A percentile compares a stretch with the other conserved stretches of the same genome.
Evolutionary conservation across 2,888 invertebrate species (phyloP).

Genomic region (Yponomeuta malinellus): DNA sequence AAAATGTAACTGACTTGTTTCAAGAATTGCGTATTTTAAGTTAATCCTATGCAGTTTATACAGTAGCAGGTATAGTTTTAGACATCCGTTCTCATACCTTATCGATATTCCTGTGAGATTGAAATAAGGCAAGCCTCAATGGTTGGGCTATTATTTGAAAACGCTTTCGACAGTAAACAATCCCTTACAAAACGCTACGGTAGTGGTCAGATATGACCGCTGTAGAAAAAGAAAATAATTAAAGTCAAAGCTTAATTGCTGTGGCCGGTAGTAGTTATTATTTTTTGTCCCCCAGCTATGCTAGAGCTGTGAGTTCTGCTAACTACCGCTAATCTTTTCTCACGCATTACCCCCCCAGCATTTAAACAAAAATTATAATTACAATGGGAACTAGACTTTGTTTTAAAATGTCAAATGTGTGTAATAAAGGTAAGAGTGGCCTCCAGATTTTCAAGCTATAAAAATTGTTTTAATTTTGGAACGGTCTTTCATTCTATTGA

Average conservation of each 20-base stretch:
- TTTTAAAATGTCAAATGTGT: neutral
- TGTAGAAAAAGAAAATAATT: conserved; percentile 22
- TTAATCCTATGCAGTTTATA: too few relatives aligned
- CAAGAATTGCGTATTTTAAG: too few relatives aligned
- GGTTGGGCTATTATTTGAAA: neutral
- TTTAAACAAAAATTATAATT: conserved; percentile 1
- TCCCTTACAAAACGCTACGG: neutral
- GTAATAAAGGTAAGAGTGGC: neutral
- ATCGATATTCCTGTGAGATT: neutral
- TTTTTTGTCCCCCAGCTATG: conserved; percentile 24
- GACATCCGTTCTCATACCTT: too few relatives aligned
- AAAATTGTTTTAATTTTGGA: neutral
- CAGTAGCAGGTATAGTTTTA: too few relatives aligned
- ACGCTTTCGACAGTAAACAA: neutral
- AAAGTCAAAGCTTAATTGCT: conserved; percentile 29
- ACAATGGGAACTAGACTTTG: neutral
- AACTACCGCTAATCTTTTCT: conserved; percentile 5
- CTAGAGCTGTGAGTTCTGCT: conserved; percentile 19
- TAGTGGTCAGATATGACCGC: neutral
- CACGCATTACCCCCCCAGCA: conserved; percentile 13
- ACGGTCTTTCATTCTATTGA: neutral
- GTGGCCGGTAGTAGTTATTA: conserved; percentile 31
- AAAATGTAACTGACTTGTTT: too few relatives aligned
- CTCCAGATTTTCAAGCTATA: neutral
- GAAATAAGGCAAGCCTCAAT: neutral